Percentiles rank a stretch among this genome's conserved stretches.
These are phyloP conservation scores for Clepsis dumicolana DNA, from an alignment of 2,888 invertebrate species.

Conservation along the genomic window DNA sequence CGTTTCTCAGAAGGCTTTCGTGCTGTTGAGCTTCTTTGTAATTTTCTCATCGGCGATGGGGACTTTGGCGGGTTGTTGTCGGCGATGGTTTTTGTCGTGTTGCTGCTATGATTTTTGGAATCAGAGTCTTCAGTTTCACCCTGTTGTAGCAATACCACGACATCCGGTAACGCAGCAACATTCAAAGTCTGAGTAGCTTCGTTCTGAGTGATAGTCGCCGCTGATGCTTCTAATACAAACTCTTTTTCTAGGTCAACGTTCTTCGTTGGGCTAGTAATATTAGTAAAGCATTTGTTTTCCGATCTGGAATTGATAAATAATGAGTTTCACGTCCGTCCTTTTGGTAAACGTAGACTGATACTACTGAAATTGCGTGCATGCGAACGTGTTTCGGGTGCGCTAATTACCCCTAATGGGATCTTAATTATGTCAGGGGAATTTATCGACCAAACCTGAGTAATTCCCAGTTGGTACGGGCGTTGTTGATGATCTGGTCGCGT, in stretches of 20 bases:
- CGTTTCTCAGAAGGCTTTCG: constrained; percentile 79
- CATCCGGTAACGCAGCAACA: constrained; percentile 63
- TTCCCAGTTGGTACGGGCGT: constrained; percentile 95
- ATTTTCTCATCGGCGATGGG: constrained; percentile 62
- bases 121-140: constrained; percentile 69
- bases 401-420: constrained; percentile 34
- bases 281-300: constrained; percentile 87
- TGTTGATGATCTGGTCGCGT: constrained; percentile 94
- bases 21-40: constrained; percentile 80
- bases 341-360: neutral
- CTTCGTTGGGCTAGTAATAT: constrained; percentile 65
- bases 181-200: constrained; percentile 62
- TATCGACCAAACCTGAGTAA: constrained; percentile 80
- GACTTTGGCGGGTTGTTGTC: constrained; percentile 56
- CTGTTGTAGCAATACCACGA: constrained; percentile 66
- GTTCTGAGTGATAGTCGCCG: constrained; percentile 54
- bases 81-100: constrained; percentile 54
- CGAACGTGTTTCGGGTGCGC: constrained; percentile 21
- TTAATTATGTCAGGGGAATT: constrained; percentile 33
- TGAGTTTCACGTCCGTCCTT: constrained; percentile 3
- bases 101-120: constrained; percentile 63
- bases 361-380: constrained; percentile 17
- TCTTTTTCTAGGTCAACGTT: constrained; percentile 68
- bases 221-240: constrained; percentile 61
- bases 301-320: constrained; percentile 75